Conservation (phyloP, 2,888 invertebrate genomes). For the Caenorhabditis panamensis region DNA sequence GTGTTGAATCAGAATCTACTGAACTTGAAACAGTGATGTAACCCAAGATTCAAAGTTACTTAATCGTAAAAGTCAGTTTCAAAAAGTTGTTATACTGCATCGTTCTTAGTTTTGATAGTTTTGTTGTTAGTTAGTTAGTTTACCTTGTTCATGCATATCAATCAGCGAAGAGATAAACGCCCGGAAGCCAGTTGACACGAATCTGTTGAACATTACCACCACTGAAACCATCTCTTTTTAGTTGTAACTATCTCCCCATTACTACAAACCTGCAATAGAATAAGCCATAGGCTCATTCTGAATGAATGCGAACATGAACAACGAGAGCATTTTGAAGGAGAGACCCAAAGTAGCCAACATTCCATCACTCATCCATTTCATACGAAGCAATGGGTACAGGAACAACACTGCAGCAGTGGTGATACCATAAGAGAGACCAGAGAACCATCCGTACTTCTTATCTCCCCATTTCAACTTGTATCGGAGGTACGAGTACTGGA, state of each 20-base stretch:
- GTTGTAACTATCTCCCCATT: neutral
- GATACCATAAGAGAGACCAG: constrained; percentile 74
- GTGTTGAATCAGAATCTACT: no score
- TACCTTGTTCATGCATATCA: constrained; percentile 81
- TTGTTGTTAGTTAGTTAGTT: no score
- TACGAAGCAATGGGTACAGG: constrained; percentile 74
- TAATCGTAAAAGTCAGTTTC: no score
- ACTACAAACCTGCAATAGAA: constrained; percentile 62
- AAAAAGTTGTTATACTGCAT: no score
- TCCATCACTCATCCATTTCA: constrained; percentile 77
- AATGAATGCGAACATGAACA: constrained; percentile 80
- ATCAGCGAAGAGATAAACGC: constrained; percentile 81
- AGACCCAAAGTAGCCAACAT: constrained; percentile 80
- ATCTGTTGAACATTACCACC: constrained; percentile 80
- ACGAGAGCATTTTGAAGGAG: constrained; percentile 77
- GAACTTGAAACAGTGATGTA: neutral
- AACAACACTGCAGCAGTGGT: constrained; percentile 73
- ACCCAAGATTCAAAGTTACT: no score
- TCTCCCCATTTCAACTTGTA: constrained; percentile 77
- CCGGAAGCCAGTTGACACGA: constrained; percentile 81
- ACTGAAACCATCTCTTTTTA: constrained; percentile 63
- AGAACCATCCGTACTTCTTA: constrained; percentile 79
- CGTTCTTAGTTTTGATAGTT: no score
- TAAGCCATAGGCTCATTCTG: constrained; percentile 65
- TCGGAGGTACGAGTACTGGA: constrained; percentile 76